These are phyloP conservation scores for Capromys pilorides DNA, from an alignment of 2,797 vertebrate species.

Conservation along the genomic window DNA sequence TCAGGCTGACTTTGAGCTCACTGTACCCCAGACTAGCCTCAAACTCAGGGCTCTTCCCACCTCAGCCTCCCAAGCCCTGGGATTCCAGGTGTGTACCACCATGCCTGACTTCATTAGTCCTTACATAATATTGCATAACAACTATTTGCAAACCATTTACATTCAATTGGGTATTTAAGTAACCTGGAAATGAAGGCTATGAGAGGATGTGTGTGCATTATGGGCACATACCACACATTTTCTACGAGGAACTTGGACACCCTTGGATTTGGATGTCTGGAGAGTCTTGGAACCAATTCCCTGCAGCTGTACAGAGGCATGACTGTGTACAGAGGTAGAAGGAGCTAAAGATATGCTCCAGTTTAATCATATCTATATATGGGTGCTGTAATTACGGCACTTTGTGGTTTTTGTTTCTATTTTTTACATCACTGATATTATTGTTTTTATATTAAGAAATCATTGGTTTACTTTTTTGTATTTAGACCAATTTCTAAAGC, in stretches of 20 bases:
- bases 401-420: neutral
- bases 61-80: neutral
- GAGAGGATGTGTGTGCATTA: neutral
- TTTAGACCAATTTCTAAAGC: neutral
- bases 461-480: neutral
- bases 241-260: neutral
- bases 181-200: neutral
- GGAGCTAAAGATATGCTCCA: neutral
- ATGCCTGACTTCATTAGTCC: neutral
- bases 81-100: neutral
- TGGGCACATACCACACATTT: neutral
- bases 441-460: conserved; percentile 8
- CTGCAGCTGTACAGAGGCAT: neutral
- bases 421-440: neutral
- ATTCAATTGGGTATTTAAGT: neutral
- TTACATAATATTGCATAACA: neutral
- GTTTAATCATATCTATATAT: neutral
- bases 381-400: neutral
- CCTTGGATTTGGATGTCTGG: neutral
- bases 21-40: neutral
- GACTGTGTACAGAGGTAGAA: neutral
- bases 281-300: neutral
- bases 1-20: neutral
- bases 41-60: neutral
- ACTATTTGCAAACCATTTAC: neutral